These are phyloP conservation scores for Allophyes oxyacanthae DNA, from an alignment of 2,888 invertebrate genomes.

Conservation along the genomic window DNA sequence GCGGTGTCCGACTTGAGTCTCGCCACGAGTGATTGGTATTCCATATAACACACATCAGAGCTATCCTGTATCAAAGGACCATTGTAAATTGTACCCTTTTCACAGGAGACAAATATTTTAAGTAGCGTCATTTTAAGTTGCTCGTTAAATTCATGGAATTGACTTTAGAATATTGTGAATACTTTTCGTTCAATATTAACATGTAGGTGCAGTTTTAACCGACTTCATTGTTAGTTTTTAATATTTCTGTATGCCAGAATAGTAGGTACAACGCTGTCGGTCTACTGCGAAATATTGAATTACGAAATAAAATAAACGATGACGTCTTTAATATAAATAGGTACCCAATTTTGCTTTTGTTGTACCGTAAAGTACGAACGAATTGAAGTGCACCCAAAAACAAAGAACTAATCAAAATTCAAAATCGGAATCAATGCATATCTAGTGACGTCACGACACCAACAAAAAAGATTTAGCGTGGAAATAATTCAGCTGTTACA, in stretches of 20 bases:
- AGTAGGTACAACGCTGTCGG: too few species aligned
- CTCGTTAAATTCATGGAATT: slow-evolving; percentile 5
- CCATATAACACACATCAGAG: slow-evolving; percentile 6
- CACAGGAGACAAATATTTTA: neutral
- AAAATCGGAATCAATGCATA: slow-evolving; percentile 3
- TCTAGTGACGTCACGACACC: slow-evolving; percentile 1
- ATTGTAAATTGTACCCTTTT: slow-evolving; percentile 18
- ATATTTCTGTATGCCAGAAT: too few species aligned
- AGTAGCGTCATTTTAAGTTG: slow-evolving; percentile 3
- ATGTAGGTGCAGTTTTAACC: neutral
- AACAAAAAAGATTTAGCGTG: slow-evolving; percentile 13
- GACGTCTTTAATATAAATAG: too few species aligned
- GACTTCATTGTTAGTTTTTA: too few species aligned
- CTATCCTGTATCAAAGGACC: slow-evolving; percentile 20
- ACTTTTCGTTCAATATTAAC: neutral
- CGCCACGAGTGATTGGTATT: slow-evolving; percentile 20
- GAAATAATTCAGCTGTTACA: slow-evolving; percentile 29
- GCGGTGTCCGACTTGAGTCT: neutral
- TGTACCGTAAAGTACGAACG: too few species aligned
- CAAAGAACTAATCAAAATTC: neutral
- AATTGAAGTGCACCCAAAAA: neutral
- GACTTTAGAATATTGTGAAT: neutral
- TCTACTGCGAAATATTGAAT: too few species aligned
- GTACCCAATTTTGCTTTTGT: too few species aligned
- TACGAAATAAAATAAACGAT: too few species aligned